These are phyloP conservation scores for Exaiptasia diaphana DNA, from an alignment of 64 coral and sea anemone species.

Conservation along the genomic window DNA sequence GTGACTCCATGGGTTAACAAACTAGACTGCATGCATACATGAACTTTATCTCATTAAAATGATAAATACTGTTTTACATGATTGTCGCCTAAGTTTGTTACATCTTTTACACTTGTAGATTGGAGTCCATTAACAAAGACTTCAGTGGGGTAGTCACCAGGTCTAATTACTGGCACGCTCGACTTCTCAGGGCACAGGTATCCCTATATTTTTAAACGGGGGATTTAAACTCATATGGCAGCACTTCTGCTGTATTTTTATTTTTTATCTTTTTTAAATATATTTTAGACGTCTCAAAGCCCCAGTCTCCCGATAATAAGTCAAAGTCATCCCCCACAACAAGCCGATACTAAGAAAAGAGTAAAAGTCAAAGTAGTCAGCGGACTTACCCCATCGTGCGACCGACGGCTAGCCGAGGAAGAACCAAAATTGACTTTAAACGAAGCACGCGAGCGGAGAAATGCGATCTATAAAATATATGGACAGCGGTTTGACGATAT, in stretches of 20 bases:
- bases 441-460: constrained; percentile 68
- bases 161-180: constrained; percentile 90
- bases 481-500: constrained; percentile 83
- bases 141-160: constrained; percentile 69
- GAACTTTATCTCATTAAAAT: no score
- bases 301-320: constrained; percentile 64
- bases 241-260: not conserved
- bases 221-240: not conserved
- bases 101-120: not conserved
- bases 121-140: constrained; percentile 70
- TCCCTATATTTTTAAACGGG: not conserved
- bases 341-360: not conserved
- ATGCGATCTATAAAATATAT: constrained; percentile 85
- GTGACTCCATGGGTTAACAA: no score
- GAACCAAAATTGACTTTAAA: constrained; percentile 34
- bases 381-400: constrained; percentile 73
- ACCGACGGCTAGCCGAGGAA: constrained; percentile 50
- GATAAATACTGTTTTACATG: not conserved
- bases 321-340: not conserved
- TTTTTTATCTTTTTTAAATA: not conserved
- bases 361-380: constrained; percentile 72
- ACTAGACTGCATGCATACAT: no score
- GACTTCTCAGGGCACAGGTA: constrained; percentile 68
- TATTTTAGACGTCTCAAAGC: constrained; percentile 38
- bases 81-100: not conserved